Conservation (phyloP, 2,113 vertebrate species). For the Talpa occidentalis region DNA sequence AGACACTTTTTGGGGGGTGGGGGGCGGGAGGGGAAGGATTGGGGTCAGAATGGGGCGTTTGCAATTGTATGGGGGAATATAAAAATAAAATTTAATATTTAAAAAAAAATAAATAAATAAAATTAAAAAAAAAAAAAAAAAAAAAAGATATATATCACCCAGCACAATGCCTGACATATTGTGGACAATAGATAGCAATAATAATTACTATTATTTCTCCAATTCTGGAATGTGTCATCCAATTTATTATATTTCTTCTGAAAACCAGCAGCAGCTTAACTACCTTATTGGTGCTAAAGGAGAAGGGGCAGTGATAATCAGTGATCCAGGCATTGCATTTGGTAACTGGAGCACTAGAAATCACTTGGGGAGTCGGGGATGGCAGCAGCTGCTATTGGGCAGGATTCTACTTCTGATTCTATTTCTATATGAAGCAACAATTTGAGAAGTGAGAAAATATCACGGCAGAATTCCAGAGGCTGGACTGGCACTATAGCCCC, state of each 20-base stretch:
- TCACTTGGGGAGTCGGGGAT: not conserved
- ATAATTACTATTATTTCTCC: not conserved
- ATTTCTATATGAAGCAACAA: not conserved
- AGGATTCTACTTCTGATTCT: not conserved
- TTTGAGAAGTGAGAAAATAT: slow-evolving; percentile 6
- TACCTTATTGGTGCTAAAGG: not conserved
- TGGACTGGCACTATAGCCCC: accelerated
- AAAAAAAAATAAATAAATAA: too few species aligned
- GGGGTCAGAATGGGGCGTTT: too few species aligned
- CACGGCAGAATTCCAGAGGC: not conserved
- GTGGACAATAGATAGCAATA: not conserved
- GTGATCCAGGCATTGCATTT: not conserved
- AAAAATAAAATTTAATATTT: too few species aligned
- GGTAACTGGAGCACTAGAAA: not conserved
- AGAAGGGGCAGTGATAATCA: not conserved
- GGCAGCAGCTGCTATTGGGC: not conserved
- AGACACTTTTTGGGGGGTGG: too few species aligned
- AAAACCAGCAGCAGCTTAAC: not conserved
- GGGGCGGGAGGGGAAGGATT: too few species aligned
- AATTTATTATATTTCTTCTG: not conserved
- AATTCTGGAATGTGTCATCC: not conserved
- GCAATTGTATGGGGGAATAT: too few species aligned
- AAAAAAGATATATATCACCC: not conserved
- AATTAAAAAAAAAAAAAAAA: too few species aligned
- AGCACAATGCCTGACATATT: not conserved